These are phyloP conservation scores for Spodoptera litura DNA, from an alignment of 1,140 invertebrate species.

Conservation along the genomic window DNA sequence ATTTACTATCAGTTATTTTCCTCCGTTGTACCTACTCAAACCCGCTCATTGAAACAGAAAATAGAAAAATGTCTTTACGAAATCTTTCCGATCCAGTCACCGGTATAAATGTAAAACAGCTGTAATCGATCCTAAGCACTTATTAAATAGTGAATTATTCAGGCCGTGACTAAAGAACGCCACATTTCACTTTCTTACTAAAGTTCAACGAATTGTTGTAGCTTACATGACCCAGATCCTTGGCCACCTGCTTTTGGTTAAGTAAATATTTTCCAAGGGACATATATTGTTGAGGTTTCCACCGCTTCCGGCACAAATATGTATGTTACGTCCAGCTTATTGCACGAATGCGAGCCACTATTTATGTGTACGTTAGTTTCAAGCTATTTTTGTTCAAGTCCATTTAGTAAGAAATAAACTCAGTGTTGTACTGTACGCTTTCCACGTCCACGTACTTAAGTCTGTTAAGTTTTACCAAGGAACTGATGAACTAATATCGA, in stretches of 20 bases:
- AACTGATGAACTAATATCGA: no score
- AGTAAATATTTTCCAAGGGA: constrained; percentile 24
- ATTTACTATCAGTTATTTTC: constrained; percentile 45
- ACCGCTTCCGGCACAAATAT: constrained; percentile 24
- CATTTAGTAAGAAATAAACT: no score
- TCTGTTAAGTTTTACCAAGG: no score
- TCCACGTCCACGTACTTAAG: no score
- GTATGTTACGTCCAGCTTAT: constrained; percentile 24
- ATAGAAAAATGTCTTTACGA: constrained; percentile 34
- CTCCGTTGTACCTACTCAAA: constrained; percentile 1
- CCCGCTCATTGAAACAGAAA: constrained; percentile 34
- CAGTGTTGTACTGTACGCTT: no score
- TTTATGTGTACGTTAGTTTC: no score
- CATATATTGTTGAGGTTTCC: constrained; percentile 28
- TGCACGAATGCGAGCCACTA: constrained; percentile 4
- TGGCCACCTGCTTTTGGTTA: constrained; percentile 22
- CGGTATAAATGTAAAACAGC: constrained; percentile 35
- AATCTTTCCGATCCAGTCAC: constrained; percentile 8
- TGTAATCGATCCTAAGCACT: constrained; percentile 38
- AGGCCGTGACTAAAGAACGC: constrained; percentile 39
- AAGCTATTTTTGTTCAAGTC: no score
- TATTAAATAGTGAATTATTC: constrained; percentile 48
- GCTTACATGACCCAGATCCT: constrained; percentile 43
- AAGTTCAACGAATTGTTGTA: constrained; percentile 37
- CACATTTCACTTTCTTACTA: constrained; percentile 43